Base-by-base conservation (phyloP, 2,113 vertebrate genomes). In the Copsychus sechellarum region DNA sequence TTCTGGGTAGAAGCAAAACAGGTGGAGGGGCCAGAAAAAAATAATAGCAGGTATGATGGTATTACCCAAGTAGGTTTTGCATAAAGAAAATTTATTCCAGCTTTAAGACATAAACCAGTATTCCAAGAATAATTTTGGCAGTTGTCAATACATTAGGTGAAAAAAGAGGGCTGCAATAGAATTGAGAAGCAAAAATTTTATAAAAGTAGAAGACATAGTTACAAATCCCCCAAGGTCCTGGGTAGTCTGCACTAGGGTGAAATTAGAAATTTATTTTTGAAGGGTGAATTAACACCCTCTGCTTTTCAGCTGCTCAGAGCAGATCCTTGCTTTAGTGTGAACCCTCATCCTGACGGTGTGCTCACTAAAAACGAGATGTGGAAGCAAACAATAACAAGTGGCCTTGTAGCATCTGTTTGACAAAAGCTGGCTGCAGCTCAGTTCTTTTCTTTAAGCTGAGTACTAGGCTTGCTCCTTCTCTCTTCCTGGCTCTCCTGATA, bases 401-500 rank as follows among this genome's bases (percentile, higher is more conserved):
- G 14, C 8, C 24, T 62, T 50, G 18, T n/a, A 24, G 42, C 11
- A 11, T 8, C 26, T 26, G 57, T 91, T 87, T 96, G 48, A 28
- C 58, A 94, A 94, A 78, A 50, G 42, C 62, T 78, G 60, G 28
- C 58, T 92, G 60, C 56, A 79, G 40, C 64, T 56, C 82, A 54
- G 25, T 31, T 58, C 4, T 29, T 38, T 81, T 64, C 76, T 77
- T 60, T 14, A 67, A 70, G 12, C 23, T 0, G 1, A 71, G 40
- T 24, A 22, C 47, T 33, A 38, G n/a, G 8, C 4, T 62, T 88
- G 50, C 58, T 17, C 82, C 51, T 80, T 57, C 78, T 84, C 61
- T 89, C 65, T 78, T 85, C 77, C 81, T 86, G 40, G 25, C 89
- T 93, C 25, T 47, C 96, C 38, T 95, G 93, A 85, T 69, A 93